Percentiles rank a stretch among this genome's conserved stretches.
phyloP scores from a whole-genome alignment of 2,797 vertebrate species.

The Cottoperca gobio region DNA sequence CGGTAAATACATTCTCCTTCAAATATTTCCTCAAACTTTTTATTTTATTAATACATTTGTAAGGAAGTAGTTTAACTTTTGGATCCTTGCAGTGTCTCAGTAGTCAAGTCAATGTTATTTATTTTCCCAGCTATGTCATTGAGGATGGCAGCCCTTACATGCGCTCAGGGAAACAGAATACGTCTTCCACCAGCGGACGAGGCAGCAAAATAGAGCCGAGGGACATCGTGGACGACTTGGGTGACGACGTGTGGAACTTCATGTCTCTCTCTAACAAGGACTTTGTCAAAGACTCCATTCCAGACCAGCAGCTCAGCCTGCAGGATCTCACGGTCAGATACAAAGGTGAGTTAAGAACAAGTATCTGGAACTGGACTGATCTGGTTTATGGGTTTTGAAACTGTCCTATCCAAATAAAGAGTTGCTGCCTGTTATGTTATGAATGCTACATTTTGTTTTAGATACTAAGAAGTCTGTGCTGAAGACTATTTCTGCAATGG shows the following conservation, averaged over 20 bases:
- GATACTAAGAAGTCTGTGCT: slow-evolving; percentile 91
- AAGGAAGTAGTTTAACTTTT: background rate
- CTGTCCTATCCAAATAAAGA: background rate
- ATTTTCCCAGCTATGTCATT: slow-evolving; percentile 88
- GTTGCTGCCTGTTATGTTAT: background rate
- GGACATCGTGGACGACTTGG: slow-evolving; percentile 87
- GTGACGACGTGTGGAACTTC: slow-evolving; percentile 88
- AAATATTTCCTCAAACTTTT: background rate
- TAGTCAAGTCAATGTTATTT: background rate
- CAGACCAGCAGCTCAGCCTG: slow-evolving; percentile 93
- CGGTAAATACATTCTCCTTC: slow-evolving; percentile 78
- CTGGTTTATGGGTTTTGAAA: background rate
- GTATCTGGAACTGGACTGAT: background rate
- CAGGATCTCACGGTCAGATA: slow-evolving; percentile 91
- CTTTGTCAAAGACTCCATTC: slow-evolving; percentile 89
- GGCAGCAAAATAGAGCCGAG: slow-evolving; percentile 59
- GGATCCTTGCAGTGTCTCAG: background rate
- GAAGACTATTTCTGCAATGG: slow-evolving; percentile 93
- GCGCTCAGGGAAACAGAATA: slow-evolving; percentile 86
- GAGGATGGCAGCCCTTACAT: slow-evolving; percentile 92
- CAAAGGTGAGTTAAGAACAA: slow-evolving; percentile 82
- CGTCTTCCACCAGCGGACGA: slow-evolving; percentile 70
- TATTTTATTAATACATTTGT: background rate
- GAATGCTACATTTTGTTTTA: slow-evolving; percentile 50
- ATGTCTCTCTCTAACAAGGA: slow-evolving; percentile 84